phyloP scores from a whole-genome alignment of 1,140 invertebrate genomes.

The Drosophila sucinea region DNA sequence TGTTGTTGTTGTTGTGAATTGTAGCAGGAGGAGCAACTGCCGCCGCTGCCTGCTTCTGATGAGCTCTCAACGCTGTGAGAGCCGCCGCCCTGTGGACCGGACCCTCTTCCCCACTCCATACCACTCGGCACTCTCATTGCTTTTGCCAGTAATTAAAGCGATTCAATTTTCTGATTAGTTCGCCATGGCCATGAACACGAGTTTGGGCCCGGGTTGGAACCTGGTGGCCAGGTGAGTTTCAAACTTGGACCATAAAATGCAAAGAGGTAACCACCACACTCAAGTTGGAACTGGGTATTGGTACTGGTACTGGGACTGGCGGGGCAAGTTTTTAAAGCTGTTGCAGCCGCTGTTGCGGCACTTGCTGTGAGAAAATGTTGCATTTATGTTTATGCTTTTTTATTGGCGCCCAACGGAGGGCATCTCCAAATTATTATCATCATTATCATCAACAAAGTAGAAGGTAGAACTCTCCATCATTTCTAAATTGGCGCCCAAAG shows the following conservation, averaged over 20 bases:
- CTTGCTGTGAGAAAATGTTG: slow-evolving; percentile 57
- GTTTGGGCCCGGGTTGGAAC: slow-evolving; percentile 24
- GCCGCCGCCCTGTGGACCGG: slow-evolving; percentile 27
- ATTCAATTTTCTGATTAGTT: slow-evolving; percentile 82
- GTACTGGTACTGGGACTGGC: slow-evolving; percentile 8
- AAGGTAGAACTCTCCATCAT: slow-evolving; percentile 16
- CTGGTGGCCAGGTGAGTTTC: slow-evolving; percentile 51
- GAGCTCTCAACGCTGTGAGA: slow-evolving; percentile 31
- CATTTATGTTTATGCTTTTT: slow-evolving; percentile 23
- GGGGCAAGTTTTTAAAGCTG: slow-evolving; percentile 15
- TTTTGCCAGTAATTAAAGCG: slow-evolving; percentile 81
- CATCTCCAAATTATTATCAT: slow-evolving; percentile 8
- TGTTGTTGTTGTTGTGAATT: slow-evolving; percentile 3
- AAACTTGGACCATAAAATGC: slow-evolving; percentile 70
- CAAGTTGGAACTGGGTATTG: slow-evolving; percentile 29
- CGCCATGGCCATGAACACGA: slow-evolving; percentile 75
- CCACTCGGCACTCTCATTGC: slow-evolving; percentile 55
- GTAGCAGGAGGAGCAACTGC: slow-evolving; percentile 23
- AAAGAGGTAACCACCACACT: slow-evolving; percentile 46
- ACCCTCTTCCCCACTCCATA: slow-evolving; percentile 2
- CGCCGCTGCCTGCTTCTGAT: slow-evolving; percentile 31
- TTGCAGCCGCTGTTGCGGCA: slow-evolving; percentile 30
- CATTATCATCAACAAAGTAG: slow-evolving; percentile 18
- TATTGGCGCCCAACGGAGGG: slow-evolving; percentile 3
- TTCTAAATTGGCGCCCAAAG: slow-evolving; percentile 3